phyloP scores from a whole-genome alignment of 23 tunicate species.

The Halocynthia roretzi region DNA sequence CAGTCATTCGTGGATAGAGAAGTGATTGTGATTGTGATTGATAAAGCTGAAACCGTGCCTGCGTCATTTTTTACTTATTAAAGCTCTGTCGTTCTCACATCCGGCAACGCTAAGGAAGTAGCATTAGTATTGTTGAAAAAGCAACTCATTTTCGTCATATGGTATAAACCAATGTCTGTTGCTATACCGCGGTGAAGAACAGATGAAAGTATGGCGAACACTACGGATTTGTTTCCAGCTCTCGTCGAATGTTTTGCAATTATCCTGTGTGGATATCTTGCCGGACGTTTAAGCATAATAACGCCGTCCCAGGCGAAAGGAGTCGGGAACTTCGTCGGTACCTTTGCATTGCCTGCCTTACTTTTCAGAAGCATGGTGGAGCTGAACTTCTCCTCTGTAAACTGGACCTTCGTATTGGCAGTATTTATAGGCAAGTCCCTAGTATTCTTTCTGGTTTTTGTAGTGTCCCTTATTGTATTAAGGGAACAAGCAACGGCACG shows the following conservation, averaged over 20 bases:
- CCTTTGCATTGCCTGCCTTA: conserved; percentile 68
- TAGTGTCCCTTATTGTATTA: conserved; percentile 20
- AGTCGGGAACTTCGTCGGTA: conserved; percentile 72
- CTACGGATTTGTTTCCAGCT: conserved; percentile 60
- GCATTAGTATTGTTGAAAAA: too few species aligned
- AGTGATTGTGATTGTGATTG: too few species aligned
- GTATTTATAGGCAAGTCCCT: conserved; percentile 46
- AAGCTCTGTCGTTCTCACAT: too few species aligned
- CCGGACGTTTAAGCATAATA: conserved; percentile 58
- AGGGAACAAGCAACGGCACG: conserved; percentile 31
- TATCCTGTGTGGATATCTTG: conserved; percentile 74
- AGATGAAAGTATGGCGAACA: not conserved
- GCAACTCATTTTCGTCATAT: too few species aligned
- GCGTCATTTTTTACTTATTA: too few species aligned
- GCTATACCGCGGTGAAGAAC: too few species aligned
- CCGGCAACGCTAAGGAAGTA: too few species aligned
- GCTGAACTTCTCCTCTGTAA: conserved; percentile 59
- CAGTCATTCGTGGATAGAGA: too few species aligned
- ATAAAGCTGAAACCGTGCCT: too few species aligned
- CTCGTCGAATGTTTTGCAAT: conserved; percentile 70
- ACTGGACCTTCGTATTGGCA: conserved; percentile 74
- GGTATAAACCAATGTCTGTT: too few species aligned
- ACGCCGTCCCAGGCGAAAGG: conserved; percentile 67
- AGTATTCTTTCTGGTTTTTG: conserved; percentile 50
- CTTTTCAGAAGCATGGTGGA: conserved; percentile 89